Base-by-base conservation (phyloP, 2,113 vertebrate species). In the Poicephalus gulielmi region DNA sequence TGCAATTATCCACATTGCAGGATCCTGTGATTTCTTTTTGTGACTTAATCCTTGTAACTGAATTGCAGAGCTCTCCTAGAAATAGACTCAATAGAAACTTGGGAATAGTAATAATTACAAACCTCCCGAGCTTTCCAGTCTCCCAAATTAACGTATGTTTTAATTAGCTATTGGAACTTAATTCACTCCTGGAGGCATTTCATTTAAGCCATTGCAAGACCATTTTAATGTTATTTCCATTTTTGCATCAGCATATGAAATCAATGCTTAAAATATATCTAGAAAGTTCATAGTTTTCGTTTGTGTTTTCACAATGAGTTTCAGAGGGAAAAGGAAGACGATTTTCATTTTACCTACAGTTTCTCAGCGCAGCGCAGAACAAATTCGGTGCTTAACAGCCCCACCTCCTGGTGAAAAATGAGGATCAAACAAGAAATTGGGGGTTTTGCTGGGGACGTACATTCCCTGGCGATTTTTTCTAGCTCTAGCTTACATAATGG, bases 331-430 rank as follows among this genome's bases (percentile, higher is more conserved):
- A 95, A 75, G 30, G 23, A 83, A 84, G 46, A 64, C 2, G 1
- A 10, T 74, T 86, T 67, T 94, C 35, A 18, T 74, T 85, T 90
- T 62, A 55, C 37, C 24, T 60, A 50, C 6, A 27, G 25, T 37
- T 84, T 93, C 80, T 81, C 62, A 31, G 35, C 2, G 18, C 31
- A 23, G 50, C 30, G 9, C 24, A 0, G 0, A 79, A 82, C 20
- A 94, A 92, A 96, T 96, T 69, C 62, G 5, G 39, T 95, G 92
- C 95, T 96, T 88, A 94, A 96, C 60, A 97, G 91, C 96, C 81
- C 97, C 97, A 97, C 85, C 97, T 97, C 76, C 96, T 97, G 96
- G 95, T 77, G 53, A 83, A 89, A 88, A 86, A 93, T 35, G 74
- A 66, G 9, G 57, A 16, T 23, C 67, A 94, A 78, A 46, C n/a